These are phyloP conservation scores for Dendropsophus ebraccatus DNA, from an alignment of 2,113 vertebrate genomes.

Conservation along the genomic window DNA sequence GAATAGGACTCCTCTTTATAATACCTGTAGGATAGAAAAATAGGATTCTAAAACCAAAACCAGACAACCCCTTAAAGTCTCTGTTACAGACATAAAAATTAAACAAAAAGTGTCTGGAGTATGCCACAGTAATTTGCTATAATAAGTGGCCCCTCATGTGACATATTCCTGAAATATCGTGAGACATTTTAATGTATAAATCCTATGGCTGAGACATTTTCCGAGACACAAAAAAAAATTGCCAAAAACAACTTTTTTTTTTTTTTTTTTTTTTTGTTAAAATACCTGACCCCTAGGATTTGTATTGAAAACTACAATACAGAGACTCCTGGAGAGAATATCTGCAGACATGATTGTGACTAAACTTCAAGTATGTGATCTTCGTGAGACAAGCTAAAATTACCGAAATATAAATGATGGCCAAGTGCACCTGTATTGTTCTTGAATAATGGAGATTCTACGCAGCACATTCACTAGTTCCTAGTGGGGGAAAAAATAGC, in stretches of 20 bases:
- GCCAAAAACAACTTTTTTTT: not conserved
- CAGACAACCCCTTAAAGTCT: not conserved
- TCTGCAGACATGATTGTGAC: slow-evolving; percentile 17
- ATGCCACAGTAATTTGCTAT: not conserved
- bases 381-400: slow-evolving; percentile 30
- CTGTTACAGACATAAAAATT: not conserved
- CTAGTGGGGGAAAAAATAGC: slow-evolving; percentile 18
- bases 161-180: not conserved
- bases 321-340: not conserved
- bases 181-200: not conserved
- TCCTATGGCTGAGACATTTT: not conserved
- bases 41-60: not conserved
- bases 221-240: not conserved
- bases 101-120: not conserved
- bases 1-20: too few species aligned
- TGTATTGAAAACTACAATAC: not conserved
- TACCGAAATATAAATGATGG: slow-evolving; percentile 35
- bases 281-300: not conserved
- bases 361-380: slow-evolving; percentile 14
- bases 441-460: slow-evolving; percentile 32
- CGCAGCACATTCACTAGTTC: slow-evolving; percentile 35
- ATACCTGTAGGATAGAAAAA: too few species aligned
- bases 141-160: not conserved
- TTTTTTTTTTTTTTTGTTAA: too few species aligned
- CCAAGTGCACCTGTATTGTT: slow-evolving; percentile 56